Evolutionary conservation across 1,140 invertebrate species (phyloP), one percentile per base, ranked within the genome.

Genomic region (Aphelinus certus): DNA sequence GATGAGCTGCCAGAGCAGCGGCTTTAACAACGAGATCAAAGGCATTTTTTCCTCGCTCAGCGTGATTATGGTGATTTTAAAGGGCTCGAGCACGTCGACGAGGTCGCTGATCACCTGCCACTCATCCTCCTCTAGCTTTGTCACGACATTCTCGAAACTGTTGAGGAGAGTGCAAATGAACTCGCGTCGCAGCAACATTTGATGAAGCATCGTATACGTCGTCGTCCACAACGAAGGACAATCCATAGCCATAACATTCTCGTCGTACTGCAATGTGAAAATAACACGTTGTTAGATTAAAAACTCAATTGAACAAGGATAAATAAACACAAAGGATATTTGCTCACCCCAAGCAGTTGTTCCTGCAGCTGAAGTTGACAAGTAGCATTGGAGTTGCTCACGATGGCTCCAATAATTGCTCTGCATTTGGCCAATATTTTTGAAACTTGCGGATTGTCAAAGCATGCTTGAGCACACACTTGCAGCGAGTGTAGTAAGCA

Each of bases 11-110:
- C 87, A 88, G 42, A 90, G 81, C n/a, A 91, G 78, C 26, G 90
- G 90, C 77, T 90, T 90, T 3, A 91, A 72, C 2, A 91, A 76
- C 0, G 90, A 91, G 76, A 90, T 87, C 0, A 89, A 76, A 47
- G 89, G 89, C 77, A 88, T 88, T 76, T 88, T 89, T 70, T 90
- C 89, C 77, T 90, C 89, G 67, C 87, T 87, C 0, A 91, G 80
- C 0, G 89, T 90, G 80, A 89, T 86, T 43, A 89, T 88, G 3
- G 89, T 90, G n/a, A 89, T 88, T 87, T 90, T 90, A 45, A 90
- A 90, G 2, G 89, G 89, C 46, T 89, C 86, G 0, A 90, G 80
- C 9, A 89, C 88, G 48, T 80, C 81, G 3, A 90, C 83, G 4
- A 90, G 78, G 77, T 90, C 89, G 53, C 86, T 84, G n/a, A 90